Evolutionary conservation across 1,140 invertebrate genomes (phyloP).

Genomic region (Ceratosolen fusciceps): DNA sequence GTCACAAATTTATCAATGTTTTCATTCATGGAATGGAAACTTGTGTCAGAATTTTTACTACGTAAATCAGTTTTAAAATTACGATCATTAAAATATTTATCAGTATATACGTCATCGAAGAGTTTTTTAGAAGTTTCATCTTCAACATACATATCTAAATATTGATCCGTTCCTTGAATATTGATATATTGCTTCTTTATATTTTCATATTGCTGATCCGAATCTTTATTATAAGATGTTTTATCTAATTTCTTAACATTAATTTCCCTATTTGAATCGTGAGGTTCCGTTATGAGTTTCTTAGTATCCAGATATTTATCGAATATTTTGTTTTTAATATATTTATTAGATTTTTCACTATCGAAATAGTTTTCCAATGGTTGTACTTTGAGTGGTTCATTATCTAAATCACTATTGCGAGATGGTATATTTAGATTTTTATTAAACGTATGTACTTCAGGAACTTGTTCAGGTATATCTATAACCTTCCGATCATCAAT

Average conservation of each 20-base stretch:
- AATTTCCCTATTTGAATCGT: neutral
- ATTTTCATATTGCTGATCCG: neutral
- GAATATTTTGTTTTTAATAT: neutral
- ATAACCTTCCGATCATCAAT: neutral
- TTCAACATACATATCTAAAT: neutral
- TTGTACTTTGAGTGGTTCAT: neutral
- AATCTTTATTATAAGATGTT: neutral
- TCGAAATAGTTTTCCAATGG: neutral
- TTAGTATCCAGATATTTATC: neutral
- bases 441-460: neutral
- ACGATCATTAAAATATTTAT: neutral
- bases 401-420: neutral
- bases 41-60: neutral
- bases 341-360: neutral
- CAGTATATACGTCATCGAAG: neutral
- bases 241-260: neutral
- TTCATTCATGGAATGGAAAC: neutral
- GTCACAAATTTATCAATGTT: neutral
- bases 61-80: neutral
- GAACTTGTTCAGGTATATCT: neutral
- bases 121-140: neutral
- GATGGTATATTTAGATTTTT: neutral
- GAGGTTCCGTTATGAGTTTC: neutral
- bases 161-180: neutral
- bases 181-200: neutral